Evolutionary conservation across 2,888 invertebrate genomes (phyloP), one percentile per base, ranked within the genome.

Genomic region (Alcis repandata): DNA sequence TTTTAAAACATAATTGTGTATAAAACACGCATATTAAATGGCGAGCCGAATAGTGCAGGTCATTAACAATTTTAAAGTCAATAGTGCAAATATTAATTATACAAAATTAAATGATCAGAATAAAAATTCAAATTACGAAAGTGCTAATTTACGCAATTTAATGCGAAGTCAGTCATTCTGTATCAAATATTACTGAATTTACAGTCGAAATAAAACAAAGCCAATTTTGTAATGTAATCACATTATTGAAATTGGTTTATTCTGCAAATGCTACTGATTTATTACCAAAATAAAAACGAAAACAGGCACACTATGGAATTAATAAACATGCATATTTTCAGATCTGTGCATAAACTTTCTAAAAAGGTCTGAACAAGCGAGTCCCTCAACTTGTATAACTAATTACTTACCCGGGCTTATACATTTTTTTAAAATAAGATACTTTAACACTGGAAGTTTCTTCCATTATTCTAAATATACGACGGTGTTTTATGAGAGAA

Each of bases 281-380:
- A 32, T 19, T n/a, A 38, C 22, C 0, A 19, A 33, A 17, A 64
- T 49, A 41, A 54, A 56, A 49, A 19, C 27, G 15, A 27, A 22
- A 46, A 27, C 60, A 60, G 38, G 52, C 59, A 20, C 3, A 36
- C 15, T 19, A 20, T 2, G 11, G 2, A 8, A 52, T 41, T 11
- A 32, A 15, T 20, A 36, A 52, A 27, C 59, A 51, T 57, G 27
- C 53, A 54, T 1, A 51, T 19, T 53, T 53, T 53, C 10, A 11
- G 22, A 57, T 46, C 17, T 62, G 56, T 59, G 62, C 64, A 59
- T 62, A 52, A 49, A 60, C 33, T 36, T 36, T 63, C 41, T 15
- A 38, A 40, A 48, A 57, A 27, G 52, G 36, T 7, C 20, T 46
- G n/a, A n/a, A 49, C 32, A 49, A 49, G 48, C 48, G 32, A 33